A percentile compares a stretch with the other conserved stretches of the same genome.
These are phyloP conservation scores for Colaptes auratus DNA, from an alignment of 2,113 vertebrate species.

Conservation along the genomic window DNA sequence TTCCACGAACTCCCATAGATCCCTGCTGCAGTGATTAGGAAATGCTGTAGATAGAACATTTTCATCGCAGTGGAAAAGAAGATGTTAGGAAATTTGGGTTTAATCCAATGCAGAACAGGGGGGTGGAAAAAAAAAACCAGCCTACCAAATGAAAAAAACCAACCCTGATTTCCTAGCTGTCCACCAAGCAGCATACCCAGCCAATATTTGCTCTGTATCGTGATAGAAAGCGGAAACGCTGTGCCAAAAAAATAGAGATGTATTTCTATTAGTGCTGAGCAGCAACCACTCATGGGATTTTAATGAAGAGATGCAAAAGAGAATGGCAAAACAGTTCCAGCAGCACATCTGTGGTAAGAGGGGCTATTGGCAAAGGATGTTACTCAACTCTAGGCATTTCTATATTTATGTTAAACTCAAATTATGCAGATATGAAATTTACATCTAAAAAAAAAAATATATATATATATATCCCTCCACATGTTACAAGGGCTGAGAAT, in stretches of 20 bases:
- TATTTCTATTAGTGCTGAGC: background rate
- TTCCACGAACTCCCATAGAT: constrained; percentile 27
- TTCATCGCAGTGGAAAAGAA: constrained; percentile 29
- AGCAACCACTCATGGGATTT: constrained; percentile 31
- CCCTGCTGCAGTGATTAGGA: constrained; percentile 19
- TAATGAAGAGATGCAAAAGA: constrained; percentile 18
- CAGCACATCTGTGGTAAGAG: constrained; percentile 1
- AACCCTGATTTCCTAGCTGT: constrained; percentile 11
- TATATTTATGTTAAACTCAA: background rate
- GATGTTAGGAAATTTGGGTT: constrained; percentile 15
- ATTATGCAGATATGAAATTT: background rate
- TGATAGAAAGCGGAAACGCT: background rate
- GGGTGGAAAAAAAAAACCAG: too few species aligned
- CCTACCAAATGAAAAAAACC: too few species aligned
- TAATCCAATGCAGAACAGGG: background rate
- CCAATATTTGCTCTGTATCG: background rate
- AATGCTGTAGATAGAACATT: background rate
- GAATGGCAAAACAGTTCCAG: constrained; percentile 35
- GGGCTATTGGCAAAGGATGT: background rate
- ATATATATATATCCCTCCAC: background rate
- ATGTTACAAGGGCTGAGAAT: background rate
- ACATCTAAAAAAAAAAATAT: background rate
- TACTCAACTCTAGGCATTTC: background rate
- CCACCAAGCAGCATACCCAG: background rate
- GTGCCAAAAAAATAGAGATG: background rate